phyloP scores from a whole-genome alignment of 2,113 vertebrate species.

The Cinclus cinclus region DNA sequence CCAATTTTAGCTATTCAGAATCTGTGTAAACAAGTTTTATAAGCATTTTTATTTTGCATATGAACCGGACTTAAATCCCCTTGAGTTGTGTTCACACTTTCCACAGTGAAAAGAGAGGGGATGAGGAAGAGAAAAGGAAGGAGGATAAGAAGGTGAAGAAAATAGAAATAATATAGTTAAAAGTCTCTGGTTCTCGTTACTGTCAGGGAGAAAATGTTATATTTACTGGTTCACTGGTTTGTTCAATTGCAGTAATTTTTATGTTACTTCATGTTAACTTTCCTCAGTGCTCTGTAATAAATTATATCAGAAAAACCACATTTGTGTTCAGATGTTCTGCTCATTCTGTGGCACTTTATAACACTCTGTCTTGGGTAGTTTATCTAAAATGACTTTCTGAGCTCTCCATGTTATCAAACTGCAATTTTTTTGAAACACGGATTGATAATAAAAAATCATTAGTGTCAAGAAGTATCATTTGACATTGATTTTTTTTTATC shows the following conservation, averaged over 20 bases:
- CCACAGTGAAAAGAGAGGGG: neutral
- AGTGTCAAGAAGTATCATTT: neutral
- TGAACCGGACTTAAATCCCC: accelerated
- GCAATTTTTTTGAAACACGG: neutral
- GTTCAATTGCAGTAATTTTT: neutral
- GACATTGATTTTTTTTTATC: neutral
- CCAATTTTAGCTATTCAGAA: neutral
- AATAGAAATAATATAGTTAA: neutral
- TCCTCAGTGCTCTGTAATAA: neutral
- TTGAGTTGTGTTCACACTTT: neutral
- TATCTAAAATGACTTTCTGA: neutral
- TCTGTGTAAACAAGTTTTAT: neutral
- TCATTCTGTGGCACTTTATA: neutral
- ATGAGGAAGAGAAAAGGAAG: no score
- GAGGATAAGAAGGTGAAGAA: neutral
- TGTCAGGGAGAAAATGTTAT: neutral
- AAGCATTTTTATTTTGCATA: neutral
- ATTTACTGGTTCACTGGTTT: neutral
- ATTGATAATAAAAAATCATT: neutral
- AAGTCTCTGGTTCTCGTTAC: neutral
- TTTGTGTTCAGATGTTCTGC: neutral
- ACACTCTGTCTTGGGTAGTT: neutral
- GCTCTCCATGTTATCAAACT: neutral
- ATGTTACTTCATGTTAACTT: neutral
- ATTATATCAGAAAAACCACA: neutral